These are phyloP conservation scores for Bombyx mandarina DNA, from an alignment of 1,140 invertebrate genomes.

Conservation along the genomic window DNA sequence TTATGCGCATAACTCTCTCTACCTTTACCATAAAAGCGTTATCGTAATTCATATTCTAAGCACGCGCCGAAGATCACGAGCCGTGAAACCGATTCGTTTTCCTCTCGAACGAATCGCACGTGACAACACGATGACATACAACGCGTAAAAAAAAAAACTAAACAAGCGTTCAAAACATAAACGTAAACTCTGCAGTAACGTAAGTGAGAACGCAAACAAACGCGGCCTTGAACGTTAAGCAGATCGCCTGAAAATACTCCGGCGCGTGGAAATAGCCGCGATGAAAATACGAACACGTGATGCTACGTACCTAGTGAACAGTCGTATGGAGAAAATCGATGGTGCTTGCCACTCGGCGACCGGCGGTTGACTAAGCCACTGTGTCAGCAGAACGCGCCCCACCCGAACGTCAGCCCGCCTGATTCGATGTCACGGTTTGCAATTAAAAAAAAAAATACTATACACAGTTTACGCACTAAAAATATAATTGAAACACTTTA, in stretches of 20 bases:
- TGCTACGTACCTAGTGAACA: conserved; percentile 57
- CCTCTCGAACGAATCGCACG: conserved; percentile 22
- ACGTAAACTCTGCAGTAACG: conserved; percentile 31
- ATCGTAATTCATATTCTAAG: conserved; percentile 45
- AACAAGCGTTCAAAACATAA: conserved; percentile 38
- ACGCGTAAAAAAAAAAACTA: conserved; percentile 20
- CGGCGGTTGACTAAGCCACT: conserved; percentile 62
- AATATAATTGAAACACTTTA: conserved; percentile 44
- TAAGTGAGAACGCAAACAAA: conserved; percentile 53
- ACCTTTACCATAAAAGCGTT: conserved; percentile 22
- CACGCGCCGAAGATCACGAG: conserved; percentile 33
- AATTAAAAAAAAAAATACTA: conserved; percentile 38
- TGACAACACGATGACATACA: conserved; percentile 12
- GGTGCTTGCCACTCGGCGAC: conserved; percentile 58
- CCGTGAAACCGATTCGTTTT: conserved; percentile 50
- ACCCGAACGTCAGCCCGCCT: conserved; percentile 50
- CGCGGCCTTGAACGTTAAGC: conserved; percentile 63
- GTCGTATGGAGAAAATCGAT: conserved; percentile 60
- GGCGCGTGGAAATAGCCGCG: conserved; percentile 60
- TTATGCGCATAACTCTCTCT: conserved; percentile 9
- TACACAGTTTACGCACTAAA: conserved; percentile 45
- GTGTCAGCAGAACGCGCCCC: conserved; percentile 62
- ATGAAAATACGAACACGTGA: conserved; percentile 65
- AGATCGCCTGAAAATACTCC: conserved; percentile 61
- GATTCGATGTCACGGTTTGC: conserved; percentile 46